Conservation (phyloP, 2,797 vertebrate species). For the Euthynnus affinis region DNA sequence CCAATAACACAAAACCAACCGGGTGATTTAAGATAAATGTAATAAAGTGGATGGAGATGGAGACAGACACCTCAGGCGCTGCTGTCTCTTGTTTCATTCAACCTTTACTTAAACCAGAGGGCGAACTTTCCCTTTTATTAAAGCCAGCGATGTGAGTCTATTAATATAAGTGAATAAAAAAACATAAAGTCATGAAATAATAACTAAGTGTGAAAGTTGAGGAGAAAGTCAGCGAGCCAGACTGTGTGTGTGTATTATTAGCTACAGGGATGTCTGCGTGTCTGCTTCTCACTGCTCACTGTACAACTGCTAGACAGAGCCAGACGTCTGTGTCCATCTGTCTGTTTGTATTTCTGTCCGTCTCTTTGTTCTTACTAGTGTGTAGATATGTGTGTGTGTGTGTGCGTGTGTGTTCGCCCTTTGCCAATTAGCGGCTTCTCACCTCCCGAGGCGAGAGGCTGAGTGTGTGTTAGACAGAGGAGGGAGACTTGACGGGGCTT, state of each 20-base stretch:
- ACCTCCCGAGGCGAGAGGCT: constrained; percentile 74
- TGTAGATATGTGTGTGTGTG: constrained; percentile 3
- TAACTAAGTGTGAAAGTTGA: constrained; percentile 48
- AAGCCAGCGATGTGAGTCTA: constrained; percentile 32
- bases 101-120: constrained; percentile 30
- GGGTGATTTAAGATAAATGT: neutral
- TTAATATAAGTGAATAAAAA: constrained; percentile 46
- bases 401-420: constrained; percentile 57
- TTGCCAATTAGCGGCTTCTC: constrained; percentile 83
- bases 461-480: constrained; percentile 67
- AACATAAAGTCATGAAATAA: constrained; percentile 48
- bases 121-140: neutral
- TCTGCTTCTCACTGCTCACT: constrained; percentile 50
- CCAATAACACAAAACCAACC: neutral
- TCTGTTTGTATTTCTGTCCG: constrained; percentile 56
- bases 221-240: constrained; percentile 56
- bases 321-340: constrained; percentile 69
- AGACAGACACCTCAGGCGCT: neutral
- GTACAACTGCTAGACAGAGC: constrained; percentile 54
- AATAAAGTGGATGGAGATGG: no score
- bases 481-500: constrained; percentile 72
- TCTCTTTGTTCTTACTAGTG: constrained; percentile 47
- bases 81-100: constrained; percentile 12
- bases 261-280: constrained; percentile 48
- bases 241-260: constrained; percentile 64